Evolutionary conservation across 2,888 invertebrate genomes (phyloP), one percentile per base, ranked within the genome.

Genomic region (Helicoverpa assulta): DNA sequence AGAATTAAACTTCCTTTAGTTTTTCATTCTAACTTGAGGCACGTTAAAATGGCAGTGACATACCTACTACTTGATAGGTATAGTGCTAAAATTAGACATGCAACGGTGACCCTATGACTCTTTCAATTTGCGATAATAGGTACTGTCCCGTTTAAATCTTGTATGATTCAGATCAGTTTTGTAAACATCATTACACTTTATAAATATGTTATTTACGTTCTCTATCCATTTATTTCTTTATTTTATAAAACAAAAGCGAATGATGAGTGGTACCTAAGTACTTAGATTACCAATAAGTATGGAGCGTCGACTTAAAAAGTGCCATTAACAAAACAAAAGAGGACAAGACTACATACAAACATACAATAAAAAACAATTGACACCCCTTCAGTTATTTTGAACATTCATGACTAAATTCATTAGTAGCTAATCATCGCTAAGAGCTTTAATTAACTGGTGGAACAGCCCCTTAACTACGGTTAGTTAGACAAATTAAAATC

Each of bases 391-490:
- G 33, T 33, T 33, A 8, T 33, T 33, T 33, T 33, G 8, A 33
- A 7, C 33, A 33, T 6, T 33, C 33, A 33, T 33, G 33, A 80
- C 70, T 83, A 77, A 64, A 77, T 61, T 78, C 68, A 75, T 71
- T 74, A 57, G 33, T 55, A 40, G 55, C 66, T 71, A 79, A 78
- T 81, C 60, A 76, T 63, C 51, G 52, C 71, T 51, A 73, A 68
- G 61, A 76, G 61, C 65, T 72, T 81, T 84, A 75, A 84, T 84
- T 81, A 81, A 78, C 70, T 72, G 14, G 8, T n/a, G 58, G 8
- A 18, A 71, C 16, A 19, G 55, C 56, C 29, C 52, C 59, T 56
- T 63, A n/a, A 50, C 40, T 55, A 33, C 51, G 75, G 69, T 73
- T 73, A 75, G 64, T 73, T 73, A 65, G 47, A 67, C 66, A 54